Conservation (phyloP, 2,888 invertebrate genomes). For the Liopterus haemorrhoidalis region DNA sequence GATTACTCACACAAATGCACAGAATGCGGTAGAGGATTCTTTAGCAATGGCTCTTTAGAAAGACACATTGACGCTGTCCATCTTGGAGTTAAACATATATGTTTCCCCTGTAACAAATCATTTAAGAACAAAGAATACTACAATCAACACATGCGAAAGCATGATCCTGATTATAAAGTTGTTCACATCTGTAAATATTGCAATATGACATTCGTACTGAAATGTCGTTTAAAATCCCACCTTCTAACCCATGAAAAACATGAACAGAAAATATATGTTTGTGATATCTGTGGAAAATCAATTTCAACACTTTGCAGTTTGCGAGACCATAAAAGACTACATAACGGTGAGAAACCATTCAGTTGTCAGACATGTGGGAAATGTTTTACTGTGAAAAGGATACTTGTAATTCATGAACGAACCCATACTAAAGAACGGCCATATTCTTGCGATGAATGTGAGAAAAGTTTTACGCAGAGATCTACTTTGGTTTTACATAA, state of each 20-base stretch:
- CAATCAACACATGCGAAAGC: conserved; percentile 12
- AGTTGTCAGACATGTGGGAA: conserved; percentile 45
- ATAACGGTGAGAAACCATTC: conserved; percentile 49
- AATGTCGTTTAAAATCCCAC: too few relatives aligned
- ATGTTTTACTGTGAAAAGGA: conserved; percentile 41
- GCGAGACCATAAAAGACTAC: conserved; percentile 45
- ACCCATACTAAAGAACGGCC: conserved; percentile 52
- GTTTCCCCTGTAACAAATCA: conserved; percentile 31
- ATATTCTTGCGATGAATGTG: conserved; percentile 39
- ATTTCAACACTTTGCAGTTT: background rate
- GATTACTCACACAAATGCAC: conserved; percentile 7
- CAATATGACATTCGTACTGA: too few relatives aligned
- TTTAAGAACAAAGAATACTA: conserved; percentile 28
- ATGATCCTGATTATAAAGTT: background rate
- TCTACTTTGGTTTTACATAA: conserved; percentile 56
- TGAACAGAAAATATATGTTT: too few relatives aligned
- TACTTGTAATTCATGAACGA: conserved; percentile 49
- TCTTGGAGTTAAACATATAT: conserved; percentile 27
- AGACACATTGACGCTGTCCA: conserved; percentile 29
- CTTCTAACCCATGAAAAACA: too few relatives aligned
- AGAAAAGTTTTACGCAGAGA: conserved; percentile 56
- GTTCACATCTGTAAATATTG: background rate
- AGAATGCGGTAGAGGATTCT: conserved; percentile 26
- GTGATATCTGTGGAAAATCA: conserved; percentile 6
- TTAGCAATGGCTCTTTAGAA: conserved; percentile 26